Evolutionary conservation across 2,113 vertebrate genomes (phyloP).

Genomic region (Piliocolobus tephrosceles): DNA sequence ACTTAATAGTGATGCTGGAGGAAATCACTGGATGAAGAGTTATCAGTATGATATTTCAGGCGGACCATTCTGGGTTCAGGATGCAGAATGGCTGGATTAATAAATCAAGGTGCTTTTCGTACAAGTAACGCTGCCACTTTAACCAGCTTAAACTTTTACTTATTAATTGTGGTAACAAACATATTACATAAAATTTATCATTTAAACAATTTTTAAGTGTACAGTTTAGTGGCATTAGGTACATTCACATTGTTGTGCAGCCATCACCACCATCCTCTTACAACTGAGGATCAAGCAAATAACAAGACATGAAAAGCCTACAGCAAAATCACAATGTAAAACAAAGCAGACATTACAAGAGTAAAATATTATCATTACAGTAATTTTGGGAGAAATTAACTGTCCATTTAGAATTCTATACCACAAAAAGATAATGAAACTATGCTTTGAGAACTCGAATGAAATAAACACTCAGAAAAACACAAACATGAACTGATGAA

Average conservation of each 20-base stretch:
- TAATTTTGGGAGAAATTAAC: not conserved
- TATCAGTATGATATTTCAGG: not conserved
- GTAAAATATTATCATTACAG: not conserved
- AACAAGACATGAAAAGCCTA: not conserved
- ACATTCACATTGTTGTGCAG: too few relatives aligned
- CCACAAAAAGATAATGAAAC: not conserved
- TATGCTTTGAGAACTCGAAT: not conserved
- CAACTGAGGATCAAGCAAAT: not conserved
- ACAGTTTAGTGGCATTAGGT: too few relatives aligned
- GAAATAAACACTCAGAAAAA: conserved; percentile 25
- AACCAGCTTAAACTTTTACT: not conserved
- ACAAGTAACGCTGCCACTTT: not conserved
- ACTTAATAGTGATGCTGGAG: not conserved
- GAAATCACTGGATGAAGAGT: not conserved
- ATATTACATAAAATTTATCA: not conserved
- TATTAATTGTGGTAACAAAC: not conserved
- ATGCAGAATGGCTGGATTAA: not conserved
- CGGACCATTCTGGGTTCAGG: not conserved
- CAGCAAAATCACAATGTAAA: conserved; percentile 23
- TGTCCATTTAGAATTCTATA: not conserved
- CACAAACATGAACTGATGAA: not conserved
- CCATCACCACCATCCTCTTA: too few relatives aligned
- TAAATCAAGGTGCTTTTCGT: not conserved
- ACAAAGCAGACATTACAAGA: not conserved
- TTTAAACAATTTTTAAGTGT: not conserved